Evolutionary conservation across 2,888 invertebrate species (phyloP), one percentile per base, ranked within the genome.

Genomic region (Salpingus planirostris): DNA sequence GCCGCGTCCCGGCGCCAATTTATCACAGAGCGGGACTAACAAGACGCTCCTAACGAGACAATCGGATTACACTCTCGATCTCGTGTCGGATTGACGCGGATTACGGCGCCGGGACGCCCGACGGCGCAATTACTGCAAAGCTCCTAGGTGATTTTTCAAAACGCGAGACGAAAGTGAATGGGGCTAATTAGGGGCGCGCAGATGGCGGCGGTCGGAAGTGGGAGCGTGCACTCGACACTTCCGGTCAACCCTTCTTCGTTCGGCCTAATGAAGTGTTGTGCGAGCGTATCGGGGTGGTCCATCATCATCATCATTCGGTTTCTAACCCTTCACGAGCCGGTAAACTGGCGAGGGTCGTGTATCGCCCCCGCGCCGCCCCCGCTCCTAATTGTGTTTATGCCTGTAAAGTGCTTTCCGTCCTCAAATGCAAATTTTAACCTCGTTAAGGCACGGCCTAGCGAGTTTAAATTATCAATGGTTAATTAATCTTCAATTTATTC

Each of bases 401-500:
- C 60, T 54, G 62, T 60, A 64, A 65, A 64, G 63, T 64, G 64
- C 62, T 66, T 66, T 66, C 67, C 65, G 65, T 65, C 64, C 66
- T 65, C 65, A 65, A 65, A 64, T 67, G 66, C 64, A 66, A 66
- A 67, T 66, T 67, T 67, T 67, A 67, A 67, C 64, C 66, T 66
- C 56, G 64, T 66, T 67, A 67, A 60, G 61, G 58, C 56, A 60
- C 61, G 63, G 65, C 62, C 61, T 63, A 63, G 60, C 64, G 62
- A 64, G 65, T 64, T 66, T 65, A 66, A 65, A 66, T 66, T 65
- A 66, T 66, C 65, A 55, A 53, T 58, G 67, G 65, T 67, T 66
- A 67, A 67, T 67, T 67, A 66, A 67, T 66, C 65, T 66, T 65
- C 66, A 66, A 66, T 67, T 67, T 67, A 66, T 67, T 67, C 66